A percentile compares a stretch with the other conserved stretches of the same genome.
Conservation (phyloP, 2,797 vertebrate species). For the Phataginus tricuspis region DNA sequence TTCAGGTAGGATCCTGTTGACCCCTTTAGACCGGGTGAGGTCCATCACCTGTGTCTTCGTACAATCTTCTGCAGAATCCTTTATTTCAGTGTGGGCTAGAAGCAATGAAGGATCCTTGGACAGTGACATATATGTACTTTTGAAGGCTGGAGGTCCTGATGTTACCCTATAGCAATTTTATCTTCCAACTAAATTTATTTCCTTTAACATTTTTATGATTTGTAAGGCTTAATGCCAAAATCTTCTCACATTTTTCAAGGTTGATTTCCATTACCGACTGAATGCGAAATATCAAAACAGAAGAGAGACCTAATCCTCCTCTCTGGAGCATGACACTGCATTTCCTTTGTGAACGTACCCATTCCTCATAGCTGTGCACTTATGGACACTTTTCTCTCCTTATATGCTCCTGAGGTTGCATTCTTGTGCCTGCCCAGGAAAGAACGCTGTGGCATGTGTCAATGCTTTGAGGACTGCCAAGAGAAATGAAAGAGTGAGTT, state of each 20-base stretch:
- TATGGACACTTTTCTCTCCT: not conserved
- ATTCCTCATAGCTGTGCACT: not conserved
- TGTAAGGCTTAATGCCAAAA: constrained; percentile 34
- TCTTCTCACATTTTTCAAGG: constrained; percentile 33
- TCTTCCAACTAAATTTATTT: not conserved
- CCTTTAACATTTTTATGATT: constrained; percentile 33
- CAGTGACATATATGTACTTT: not conserved
- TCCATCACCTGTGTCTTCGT: not conserved
- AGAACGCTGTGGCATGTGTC: not conserved
- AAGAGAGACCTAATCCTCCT: not conserved
- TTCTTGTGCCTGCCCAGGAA: not conserved
- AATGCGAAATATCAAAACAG: constrained; percentile 45
- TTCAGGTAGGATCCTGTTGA: not conserved
- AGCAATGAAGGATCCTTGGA: not conserved
- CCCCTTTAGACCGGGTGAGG: not conserved
- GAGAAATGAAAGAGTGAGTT: not conserved
- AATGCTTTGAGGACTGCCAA: not conserved
- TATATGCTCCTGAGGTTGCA: not conserved
- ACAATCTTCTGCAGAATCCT: not conserved
- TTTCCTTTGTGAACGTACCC: constrained; percentile 2
- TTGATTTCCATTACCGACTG: not conserved
- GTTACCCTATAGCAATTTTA: not conserved
- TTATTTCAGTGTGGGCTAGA: not conserved
- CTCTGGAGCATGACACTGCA: not conserved
- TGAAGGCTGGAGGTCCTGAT: not conserved